phyloP scores from a whole-genome alignment of 2,888 invertebrate genomes.

The Parapristionchus giblindavisi region DNA sequence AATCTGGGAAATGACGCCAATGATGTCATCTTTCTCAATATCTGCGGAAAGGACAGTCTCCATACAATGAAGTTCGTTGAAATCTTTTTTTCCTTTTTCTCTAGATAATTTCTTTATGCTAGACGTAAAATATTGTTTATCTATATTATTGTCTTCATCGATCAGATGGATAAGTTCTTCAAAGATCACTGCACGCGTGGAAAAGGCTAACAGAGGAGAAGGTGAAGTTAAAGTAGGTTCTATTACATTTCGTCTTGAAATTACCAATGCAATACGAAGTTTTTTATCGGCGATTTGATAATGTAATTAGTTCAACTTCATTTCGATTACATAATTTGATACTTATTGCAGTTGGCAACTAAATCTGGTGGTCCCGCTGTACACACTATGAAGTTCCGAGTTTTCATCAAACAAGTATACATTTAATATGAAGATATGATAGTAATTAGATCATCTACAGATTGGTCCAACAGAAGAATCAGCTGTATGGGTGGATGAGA shows the following conservation, averaged over 20 bases:
- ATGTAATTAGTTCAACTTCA: not conserved
- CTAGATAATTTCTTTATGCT: not conserved
- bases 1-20: slow-evolving; percentile 85
- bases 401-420: slow-evolving; percentile 51
- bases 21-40: slow-evolving; percentile 83
- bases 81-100: not conserved
- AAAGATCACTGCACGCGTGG: slow-evolving; percentile 94
- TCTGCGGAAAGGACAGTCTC: slow-evolving; percentile 93
- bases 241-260: not conserved
- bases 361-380: slow-evolving; percentile 85
- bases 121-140: not conserved
- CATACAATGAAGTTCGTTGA: slow-evolving; percentile 78
- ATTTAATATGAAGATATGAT: slow-evolving; percentile 70
- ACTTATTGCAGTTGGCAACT: slow-evolving; percentile 82
- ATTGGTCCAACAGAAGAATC: slow-evolving; percentile 88
- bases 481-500: slow-evolving; percentile 98
- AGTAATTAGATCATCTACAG: slow-evolving; percentile 72
- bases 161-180: slow-evolving; percentile 94
- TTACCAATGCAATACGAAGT: not conserved
- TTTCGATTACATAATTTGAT: not conserved
- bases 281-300: not conserved
- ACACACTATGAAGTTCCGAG: slow-evolving; percentile 79
- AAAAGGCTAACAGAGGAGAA: slow-evolving; percentile 84
- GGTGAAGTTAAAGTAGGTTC: slow-evolving; percentile 78
- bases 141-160: not conserved